A percentile compares a stretch with the other conserved stretches of the same genome.
Evolutionary conservation across 2,797 vertebrate species (phyloP).

Genomic region (Muscicapa striata): DNA sequence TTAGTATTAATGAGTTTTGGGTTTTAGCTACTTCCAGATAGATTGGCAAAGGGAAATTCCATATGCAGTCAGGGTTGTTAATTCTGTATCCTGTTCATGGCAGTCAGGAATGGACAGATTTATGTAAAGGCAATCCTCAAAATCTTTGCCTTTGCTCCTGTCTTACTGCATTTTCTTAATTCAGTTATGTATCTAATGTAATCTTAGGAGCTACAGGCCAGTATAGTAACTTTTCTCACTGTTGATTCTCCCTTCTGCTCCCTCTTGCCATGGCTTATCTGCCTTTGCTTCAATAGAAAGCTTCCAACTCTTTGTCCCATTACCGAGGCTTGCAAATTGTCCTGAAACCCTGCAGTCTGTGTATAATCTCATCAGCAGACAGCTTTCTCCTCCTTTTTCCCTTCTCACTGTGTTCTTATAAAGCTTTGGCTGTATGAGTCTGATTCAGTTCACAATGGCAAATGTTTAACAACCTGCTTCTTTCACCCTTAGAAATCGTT

Average conservation of each 20-base stretch:
- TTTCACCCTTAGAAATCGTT: not conserved
- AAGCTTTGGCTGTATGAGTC: not conserved
- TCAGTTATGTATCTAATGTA: not conserved
- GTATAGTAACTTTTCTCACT: not conserved
- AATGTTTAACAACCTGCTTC: constrained; percentile 37
- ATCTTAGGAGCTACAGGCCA: not conserved
- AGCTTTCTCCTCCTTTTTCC: not conserved
- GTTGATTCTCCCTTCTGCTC: not conserved
- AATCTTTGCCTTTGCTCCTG: not conserved
- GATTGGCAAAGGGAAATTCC: not conserved
- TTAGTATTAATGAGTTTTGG: not conserved
- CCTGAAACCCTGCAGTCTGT: not conserved
- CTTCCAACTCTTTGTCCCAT: not conserved
- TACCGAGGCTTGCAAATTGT: not conserved
- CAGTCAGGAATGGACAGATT: not conserved
- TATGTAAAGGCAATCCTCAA: not conserved
- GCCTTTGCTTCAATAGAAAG: not conserved
- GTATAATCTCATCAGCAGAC: not conserved
- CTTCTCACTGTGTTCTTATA: not conserved
- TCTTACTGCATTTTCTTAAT: not conserved
- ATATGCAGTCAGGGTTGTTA: not conserved
- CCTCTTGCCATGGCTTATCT: not conserved
- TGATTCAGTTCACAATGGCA: not conserved
- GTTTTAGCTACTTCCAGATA: not conserved
- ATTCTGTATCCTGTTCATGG: not conserved